Evolutionary conservation across 2,888 invertebrate species (phyloP).

Genomic region (Parnassius apollo): DNA sequence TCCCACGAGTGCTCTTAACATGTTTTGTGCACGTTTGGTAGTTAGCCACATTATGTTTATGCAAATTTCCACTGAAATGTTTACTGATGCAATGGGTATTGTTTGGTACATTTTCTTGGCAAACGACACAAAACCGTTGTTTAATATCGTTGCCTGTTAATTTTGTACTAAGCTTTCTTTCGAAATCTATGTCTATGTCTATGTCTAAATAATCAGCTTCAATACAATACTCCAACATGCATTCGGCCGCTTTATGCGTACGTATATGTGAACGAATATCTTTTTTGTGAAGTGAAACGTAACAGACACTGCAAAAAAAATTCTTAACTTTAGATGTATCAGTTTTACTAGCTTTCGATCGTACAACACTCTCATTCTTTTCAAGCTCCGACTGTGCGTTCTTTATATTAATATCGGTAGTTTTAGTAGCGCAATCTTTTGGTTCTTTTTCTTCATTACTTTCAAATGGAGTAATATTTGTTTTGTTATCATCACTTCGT

Average conservation of each 20-base stretch:
- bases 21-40: too few species aligned
- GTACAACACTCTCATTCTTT: background rate
- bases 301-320: background rate
- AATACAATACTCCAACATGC: background rate
- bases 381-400: background rate
- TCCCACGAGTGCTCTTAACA: background rate
- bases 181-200: too few species aligned
- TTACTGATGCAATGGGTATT: background rate
- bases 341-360: background rate
- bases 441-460: background rate
- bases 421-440: background rate
- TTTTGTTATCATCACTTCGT: background rate
- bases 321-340: background rate
- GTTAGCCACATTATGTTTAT: background rate
- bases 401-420: background rate
- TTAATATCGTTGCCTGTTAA: background rate
- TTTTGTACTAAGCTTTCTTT: background rate
- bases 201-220: background rate
- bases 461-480: background rate
- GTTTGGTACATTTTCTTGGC: conserved; percentile 6
- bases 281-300: background rate
- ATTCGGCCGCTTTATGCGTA: conserved; percentile 1
- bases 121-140: conserved; percentile 2
- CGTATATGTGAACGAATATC: background rate
- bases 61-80: background rate